These are phyloP conservation scores for Amazona guildingii DNA, from an alignment of 2,113 vertebrate genomes.

Conservation along the genomic window DNA sequence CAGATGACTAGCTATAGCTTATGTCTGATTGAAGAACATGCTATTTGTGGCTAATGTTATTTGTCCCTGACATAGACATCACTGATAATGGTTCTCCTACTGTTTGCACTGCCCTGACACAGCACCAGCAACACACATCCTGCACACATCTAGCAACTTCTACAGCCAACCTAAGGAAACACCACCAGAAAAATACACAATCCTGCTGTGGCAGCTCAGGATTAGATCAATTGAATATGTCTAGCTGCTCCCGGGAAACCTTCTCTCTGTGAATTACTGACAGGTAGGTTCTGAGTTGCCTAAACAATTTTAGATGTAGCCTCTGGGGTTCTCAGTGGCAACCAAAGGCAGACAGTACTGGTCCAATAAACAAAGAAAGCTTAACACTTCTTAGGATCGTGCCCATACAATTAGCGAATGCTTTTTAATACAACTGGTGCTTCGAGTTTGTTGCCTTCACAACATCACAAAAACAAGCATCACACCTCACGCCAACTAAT, in stretches of 20 bases:
- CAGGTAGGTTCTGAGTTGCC: not conserved
- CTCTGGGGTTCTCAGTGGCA: not conserved
- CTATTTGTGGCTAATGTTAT: not conserved
- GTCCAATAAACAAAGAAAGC: not conserved
- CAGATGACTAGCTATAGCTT: not conserved
- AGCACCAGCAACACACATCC: not conserved
- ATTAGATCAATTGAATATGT: not conserved
- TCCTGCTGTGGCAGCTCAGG: not conserved
- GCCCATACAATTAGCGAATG: slow-evolving; percentile 8
- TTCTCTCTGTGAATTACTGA: not conserved
- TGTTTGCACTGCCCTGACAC: not conserved
- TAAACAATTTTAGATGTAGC: not conserved
- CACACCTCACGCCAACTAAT: slow-evolving; percentile 35
- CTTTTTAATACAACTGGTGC: slow-evolving; percentile 21
- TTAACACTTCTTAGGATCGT: not conserved
- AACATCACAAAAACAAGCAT: slow-evolving; percentile 40
- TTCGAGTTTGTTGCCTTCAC: slow-evolving; percentile 45
- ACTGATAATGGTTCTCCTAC: not conserved
- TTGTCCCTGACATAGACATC: not conserved
- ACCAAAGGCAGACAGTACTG: not conserved
- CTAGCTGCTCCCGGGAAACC: not conserved
- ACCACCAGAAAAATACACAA: not conserved
- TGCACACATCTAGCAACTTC: not conserved
- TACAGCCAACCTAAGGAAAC: not conserved
- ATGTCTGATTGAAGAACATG: not conserved